Base-by-base conservation (phyloP, 2,797 vertebrate genomes). In the Scolopax bukidnonensis region DNA sequence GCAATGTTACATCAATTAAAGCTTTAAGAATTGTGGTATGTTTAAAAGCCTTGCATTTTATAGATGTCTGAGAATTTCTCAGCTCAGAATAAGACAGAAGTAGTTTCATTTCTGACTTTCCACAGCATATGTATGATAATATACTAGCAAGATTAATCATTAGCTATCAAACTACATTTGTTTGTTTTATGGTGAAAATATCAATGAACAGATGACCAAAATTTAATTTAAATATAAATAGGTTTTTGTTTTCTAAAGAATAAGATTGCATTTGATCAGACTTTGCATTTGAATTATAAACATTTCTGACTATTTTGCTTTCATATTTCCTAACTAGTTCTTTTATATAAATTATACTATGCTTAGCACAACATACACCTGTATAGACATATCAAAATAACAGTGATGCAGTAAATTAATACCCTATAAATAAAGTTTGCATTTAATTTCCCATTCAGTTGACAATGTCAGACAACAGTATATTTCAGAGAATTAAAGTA, bases 401-500 rank as follows among this genome's bases (percentile, higher is more conserved):
- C 23, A 79, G 33, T 45, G 41, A 51, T 80, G 81, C 61, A 43
- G 38, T 51, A 38, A 89, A 92, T 94, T 36, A 45, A 92, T 10
- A 45, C 45, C 77, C 79, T 89, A n/a, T 11, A 43, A 85, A 43
- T 5, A 83, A 64, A 63, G 50, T 43, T 86, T 65, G 11, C 23
- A 6, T 93, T 89, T 89, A 32, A 67, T 87, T 89, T 89, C 45
- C 79, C 89, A 51, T 38, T 81, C 78, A 77, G 73, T 84, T 90
- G 95, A 45, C 45, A 51, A 57, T 47, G 48, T 89, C 69, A 85
- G 59, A 54, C 73, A 89, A 73, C 24, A 89, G 60, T 56, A 21
- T 68, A 59, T 59, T 82, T 88, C 86, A 84, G 70, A 92, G 94
- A 91, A 68, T 85, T 76, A 75, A 93, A 70, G 77, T 64, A 57